Percentiles rank a stretch among this genome's conserved stretches.
Conservation (phyloP, 1,140 invertebrate species). For the Octopus sinensis region DNA sequence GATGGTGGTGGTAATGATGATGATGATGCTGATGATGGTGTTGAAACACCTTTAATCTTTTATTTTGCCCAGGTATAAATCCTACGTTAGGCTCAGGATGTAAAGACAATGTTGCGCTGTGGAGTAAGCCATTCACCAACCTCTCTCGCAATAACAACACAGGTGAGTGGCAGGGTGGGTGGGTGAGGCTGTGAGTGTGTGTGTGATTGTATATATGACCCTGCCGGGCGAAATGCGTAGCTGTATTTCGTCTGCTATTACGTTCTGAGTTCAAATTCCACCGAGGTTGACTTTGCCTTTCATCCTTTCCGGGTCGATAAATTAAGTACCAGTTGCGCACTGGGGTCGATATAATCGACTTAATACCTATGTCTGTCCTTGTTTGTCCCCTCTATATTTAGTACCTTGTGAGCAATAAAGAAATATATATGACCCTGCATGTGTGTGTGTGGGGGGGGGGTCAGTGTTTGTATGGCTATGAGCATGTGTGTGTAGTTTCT, state of each 20-base stretch:
- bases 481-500: no score
- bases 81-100: not conserved
- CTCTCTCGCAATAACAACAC: not conserved
- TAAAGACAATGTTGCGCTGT: not conserved
- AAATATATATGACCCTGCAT: no score
- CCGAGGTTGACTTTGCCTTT: not conserved
- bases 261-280: not conserved
- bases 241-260: not conserved
- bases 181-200: not conserved
- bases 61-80: not conserved
- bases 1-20: not conserved
- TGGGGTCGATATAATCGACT: not conserved
- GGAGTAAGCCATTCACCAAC: not conserved
- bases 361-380: no score
- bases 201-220: not conserved
- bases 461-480: no score
- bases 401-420: no score
- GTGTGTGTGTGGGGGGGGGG: no score
- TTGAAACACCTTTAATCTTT: not conserved
- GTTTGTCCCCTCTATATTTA: no score
- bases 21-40: not conserved
- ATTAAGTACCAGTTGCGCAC: not conserved
- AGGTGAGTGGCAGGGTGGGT: not conserved
- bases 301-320: not conserved
- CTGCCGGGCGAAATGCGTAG: not conserved